Evolutionary conservation across 1,140 invertebrate genomes (phyloP).

Genomic region (Drosophila fuyamai): DNA sequence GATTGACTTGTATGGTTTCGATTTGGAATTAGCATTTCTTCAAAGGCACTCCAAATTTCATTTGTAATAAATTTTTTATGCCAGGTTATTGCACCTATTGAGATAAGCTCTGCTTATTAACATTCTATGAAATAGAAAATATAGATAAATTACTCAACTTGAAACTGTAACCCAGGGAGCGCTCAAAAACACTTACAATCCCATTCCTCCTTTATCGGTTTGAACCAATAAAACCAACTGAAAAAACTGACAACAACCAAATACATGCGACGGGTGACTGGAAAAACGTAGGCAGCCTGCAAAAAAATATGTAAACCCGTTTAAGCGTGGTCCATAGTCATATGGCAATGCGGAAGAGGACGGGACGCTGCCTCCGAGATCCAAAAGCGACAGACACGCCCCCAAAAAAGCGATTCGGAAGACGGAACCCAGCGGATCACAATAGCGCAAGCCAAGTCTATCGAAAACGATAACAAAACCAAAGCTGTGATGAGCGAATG

Average conservation of each 20-base stretch:
- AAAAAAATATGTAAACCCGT: slow-evolving; percentile 53
- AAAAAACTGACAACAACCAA: slow-evolving; percentile 10
- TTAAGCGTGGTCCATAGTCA: slow-evolving; percentile 56
- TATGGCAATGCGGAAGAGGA: slow-evolving; percentile 70
- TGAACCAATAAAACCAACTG: slow-evolving; percentile 25
- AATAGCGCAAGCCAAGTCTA: slow-evolving; percentile 7
- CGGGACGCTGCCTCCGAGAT: slow-evolving; percentile 4
- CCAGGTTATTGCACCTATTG: no score
- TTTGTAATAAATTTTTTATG: no score
- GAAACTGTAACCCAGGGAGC: no score
- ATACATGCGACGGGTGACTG: neutral
- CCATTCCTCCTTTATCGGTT: neutral
- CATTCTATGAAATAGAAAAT: no score
- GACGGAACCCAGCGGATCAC: slow-evolving; percentile 59
- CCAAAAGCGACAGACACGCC: slow-evolving; percentile 55
- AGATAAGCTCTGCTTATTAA: no score
- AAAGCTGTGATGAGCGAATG: slow-evolving; percentile 3
- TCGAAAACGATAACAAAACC: slow-evolving; percentile 3
- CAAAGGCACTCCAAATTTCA: no score
- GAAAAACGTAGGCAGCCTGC: neutral
- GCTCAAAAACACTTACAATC: no score
- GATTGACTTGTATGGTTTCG: no score
- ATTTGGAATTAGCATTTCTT: no score
- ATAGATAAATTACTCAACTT: no score
- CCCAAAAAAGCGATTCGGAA: slow-evolving; percentile 53